Evolutionary conservation across 2,888 invertebrate genomes (phyloP).

Genomic region (Rhagophthalmus giganteus): DNA sequence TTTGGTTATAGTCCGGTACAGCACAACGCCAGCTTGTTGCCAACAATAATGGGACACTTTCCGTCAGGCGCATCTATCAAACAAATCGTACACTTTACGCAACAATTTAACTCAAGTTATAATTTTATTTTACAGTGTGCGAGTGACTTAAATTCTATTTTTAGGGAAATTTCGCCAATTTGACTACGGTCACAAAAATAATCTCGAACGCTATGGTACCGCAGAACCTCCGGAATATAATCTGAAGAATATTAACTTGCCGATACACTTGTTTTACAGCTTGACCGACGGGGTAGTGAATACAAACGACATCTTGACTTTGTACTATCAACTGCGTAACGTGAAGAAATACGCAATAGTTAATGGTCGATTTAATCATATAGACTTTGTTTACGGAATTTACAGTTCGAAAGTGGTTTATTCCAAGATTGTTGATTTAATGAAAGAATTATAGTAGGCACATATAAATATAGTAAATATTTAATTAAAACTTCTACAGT

Average conservation of each 20-base stretch:
- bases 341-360: slow-evolving; percentile 40
- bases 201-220: slow-evolving; percentile 56
- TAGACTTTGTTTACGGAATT: slow-evolving; percentile 48
- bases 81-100: slow-evolving; percentile 72
- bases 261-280: slow-evolving; percentile 48
- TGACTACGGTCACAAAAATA: slow-evolving; percentile 53
- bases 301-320: slow-evolving; percentile 26
- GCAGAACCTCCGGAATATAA: slow-evolving; percentile 60
- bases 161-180: slow-evolving; percentile 53
- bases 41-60: slow-evolving; percentile 40
- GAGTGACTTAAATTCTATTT: no score
- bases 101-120: slow-evolving; percentile 59
- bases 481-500: no score
- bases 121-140: no score
- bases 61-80: slow-evolving; percentile 58
- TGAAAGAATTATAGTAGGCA: no score
- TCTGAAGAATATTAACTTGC: slow-evolving; percentile 58
- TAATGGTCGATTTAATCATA: slow-evolving; percentile 47
- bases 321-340: slow-evolving; percentile 36
- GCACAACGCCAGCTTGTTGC: slow-evolving; percentile 41
- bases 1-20: background rate
- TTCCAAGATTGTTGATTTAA: background rate
- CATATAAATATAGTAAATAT: no score
- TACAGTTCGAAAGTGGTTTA: slow-evolving; percentile 35
- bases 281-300: slow-evolving; percentile 36